These are phyloP conservation scores for Oncorhynchus mykiss DNA, from an alignment of 2,113 vertebrate genomes.

Conservation along the genomic window DNA sequence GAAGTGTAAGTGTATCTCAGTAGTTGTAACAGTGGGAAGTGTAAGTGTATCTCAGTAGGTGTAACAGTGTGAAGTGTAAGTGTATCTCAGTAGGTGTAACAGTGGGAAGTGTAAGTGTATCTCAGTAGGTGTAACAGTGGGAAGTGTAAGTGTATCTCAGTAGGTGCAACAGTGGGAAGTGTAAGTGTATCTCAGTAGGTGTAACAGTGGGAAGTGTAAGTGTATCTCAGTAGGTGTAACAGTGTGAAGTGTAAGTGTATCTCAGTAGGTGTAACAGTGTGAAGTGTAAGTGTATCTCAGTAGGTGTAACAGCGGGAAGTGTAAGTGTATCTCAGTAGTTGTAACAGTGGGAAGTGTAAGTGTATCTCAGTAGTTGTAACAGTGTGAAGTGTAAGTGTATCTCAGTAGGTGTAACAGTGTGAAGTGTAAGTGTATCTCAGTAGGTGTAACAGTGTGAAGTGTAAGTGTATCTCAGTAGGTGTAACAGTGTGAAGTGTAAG, in stretches of 20 bases:
- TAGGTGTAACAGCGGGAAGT: too few relatives aligned
- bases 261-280: too few relatives aligned
- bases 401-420: not conserved
- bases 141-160: not conserved
- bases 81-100: not conserved
- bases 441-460: too few relatives aligned
- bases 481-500: too few relatives aligned
- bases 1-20: too few relatives aligned
- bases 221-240: too few relatives aligned
- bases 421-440: too few relatives aligned
- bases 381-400: not conserved
- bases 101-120: not conserved
- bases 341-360: too few relatives aligned
- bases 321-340: not conserved
- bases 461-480: not conserved
- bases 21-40: too few relatives aligned
- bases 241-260: not conserved
- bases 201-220: too few relatives aligned
- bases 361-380: conserved; percentile 16
- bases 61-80: too few relatives aligned
- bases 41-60: not conserved
- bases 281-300: not conserved
- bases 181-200: not conserved
- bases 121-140: not conserved
- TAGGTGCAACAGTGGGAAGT: conserved; percentile 4